A percentile compares a stretch with the other conserved stretches of the same genome.
Conservation (phyloP, 2,797 vertebrate genomes). For the Emys orbicularis region DNA sequence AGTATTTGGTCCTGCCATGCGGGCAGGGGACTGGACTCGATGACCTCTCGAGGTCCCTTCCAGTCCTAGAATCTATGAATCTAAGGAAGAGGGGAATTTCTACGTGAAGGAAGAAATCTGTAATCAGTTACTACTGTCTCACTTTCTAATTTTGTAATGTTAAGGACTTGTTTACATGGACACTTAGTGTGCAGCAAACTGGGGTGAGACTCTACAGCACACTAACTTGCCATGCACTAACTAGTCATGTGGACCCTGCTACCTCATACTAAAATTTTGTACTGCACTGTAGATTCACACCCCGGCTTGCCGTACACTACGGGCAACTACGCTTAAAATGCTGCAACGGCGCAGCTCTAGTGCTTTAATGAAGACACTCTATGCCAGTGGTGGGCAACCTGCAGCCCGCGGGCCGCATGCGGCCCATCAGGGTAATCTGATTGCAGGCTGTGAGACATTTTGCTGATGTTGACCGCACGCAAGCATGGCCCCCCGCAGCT, state of each 20-base stretch:
- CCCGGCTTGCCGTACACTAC: background rate
- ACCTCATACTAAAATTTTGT: background rate
- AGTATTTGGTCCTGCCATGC: no score
- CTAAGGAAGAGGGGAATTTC: background rate
- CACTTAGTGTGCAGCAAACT: background rate
- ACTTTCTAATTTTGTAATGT: background rate
- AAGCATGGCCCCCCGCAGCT: no score
- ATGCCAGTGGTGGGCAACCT: no score
- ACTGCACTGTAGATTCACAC: background rate
- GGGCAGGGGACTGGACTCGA: no score
- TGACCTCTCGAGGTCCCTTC: no score
- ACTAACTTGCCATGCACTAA: background rate
- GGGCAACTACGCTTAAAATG: background rate
- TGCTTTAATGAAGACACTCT: background rate
- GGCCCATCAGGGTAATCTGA: no score
- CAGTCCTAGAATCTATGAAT: no score
- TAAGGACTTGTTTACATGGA: background rate
- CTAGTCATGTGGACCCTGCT: background rate
- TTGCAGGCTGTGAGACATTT: no score
- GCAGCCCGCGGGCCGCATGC: no score
- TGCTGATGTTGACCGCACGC: no score
- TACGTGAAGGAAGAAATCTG: background rate
- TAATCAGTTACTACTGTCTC: background rate
- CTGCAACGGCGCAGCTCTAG: background rate
- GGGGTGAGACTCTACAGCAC: background rate